Base-by-base conservation (phyloP, 2,888 invertebrate genomes). In the Andrena chrysosceles region DNA sequence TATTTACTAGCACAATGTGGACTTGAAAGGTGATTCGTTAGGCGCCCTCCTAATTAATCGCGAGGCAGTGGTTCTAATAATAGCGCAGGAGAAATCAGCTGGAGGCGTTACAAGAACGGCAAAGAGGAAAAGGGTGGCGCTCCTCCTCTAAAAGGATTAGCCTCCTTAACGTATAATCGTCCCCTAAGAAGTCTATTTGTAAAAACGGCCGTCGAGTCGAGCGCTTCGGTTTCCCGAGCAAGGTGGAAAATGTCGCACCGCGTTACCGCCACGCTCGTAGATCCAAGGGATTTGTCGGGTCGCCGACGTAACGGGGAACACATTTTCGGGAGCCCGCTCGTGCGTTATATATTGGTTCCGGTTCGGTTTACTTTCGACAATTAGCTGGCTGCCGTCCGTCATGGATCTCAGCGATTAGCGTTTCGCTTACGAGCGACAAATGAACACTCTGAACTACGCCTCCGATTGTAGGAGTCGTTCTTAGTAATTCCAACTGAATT, bases 311-410 rank as follows among this genome's bases (percentile, higher is more conserved):
- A 89, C 85, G 88, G 91, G 88, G 89, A 91, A 90, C 89, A 90
- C 85, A 87, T 89, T 85, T 42, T 83, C 70, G 80, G 76, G 73
- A 81, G 84, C 78, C 68, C 77, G 77, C 82, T 56, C 56, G 23
- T 56, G 23, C 23, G 89, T 92, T 90, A 91, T 90, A 90, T 88
- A 91, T 91, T 76, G 89, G 90, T 90, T 92, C 90, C 91, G 90
- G 91, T 89, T 73, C 77, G 49, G 49, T 67, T 73, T 81, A 81
- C 56, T 74, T 42, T 77, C 69, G 54, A 72, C 75, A 71, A 76
- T 68, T 29, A 63, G 26, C 48, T 31, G 59, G 26, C n/a, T 48
- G 23, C 52, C 31, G 49, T 60, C 29, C 42, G 23, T 26, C 54
- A 10, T 29, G 69, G 63, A 69, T 63, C 31, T n/a, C 20, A 26